phyloP scores from a whole-genome alignment of 2,888 invertebrate species.

The Drosophila leonis region DNA sequence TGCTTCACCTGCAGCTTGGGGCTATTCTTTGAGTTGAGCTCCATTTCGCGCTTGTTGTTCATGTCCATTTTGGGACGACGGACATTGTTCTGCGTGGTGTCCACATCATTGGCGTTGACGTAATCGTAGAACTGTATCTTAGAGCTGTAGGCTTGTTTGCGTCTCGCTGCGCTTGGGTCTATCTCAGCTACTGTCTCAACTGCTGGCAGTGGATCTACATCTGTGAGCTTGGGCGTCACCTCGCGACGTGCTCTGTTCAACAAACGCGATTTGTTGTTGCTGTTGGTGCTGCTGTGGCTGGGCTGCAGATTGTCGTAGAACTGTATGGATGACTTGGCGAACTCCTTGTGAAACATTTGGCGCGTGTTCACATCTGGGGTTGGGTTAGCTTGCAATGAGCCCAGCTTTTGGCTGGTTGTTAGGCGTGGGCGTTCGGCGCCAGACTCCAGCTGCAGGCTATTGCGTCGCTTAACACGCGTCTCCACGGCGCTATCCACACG shows the following conservation, averaged over 20 bases:
- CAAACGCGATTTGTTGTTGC: slow-evolving; percentile 21
- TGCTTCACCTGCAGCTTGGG: slow-evolving; percentile 83
- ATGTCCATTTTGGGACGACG: slow-evolving; percentile 80
- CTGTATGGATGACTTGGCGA: slow-evolving; percentile 84
- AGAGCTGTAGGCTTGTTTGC: slow-evolving; percentile 82
- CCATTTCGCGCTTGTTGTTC: slow-evolving; percentile 83
- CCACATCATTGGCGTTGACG: slow-evolving; percentile 69
- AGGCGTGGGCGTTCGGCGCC: slow-evolving; percentile 21
- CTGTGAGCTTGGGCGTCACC: slow-evolving; percentile 73
- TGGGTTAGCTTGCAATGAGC: slow-evolving; percentile 33
- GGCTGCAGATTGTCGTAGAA: slow-evolving; percentile 82
- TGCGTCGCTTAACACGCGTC: slow-evolving; percentile 69
- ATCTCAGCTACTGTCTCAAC: slow-evolving; percentile 53
- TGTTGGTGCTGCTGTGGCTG: not conserved
- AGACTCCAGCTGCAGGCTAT: slow-evolving; percentile 73
- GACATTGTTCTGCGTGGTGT: slow-evolving; percentile 71
- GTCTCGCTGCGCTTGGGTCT: slow-evolving; percentile 64
- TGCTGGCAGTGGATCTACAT: slow-evolving; percentile 37
- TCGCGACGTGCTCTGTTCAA: slow-evolving; percentile 48
- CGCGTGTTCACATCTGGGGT: slow-evolving; percentile 76
- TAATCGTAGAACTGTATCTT: slow-evolving; percentile 84
- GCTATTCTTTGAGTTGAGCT: slow-evolving; percentile 83
- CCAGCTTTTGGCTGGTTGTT: slow-evolving; percentile 9
- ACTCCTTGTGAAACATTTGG: slow-evolving; percentile 83
- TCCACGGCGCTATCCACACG: slow-evolving; percentile 77